Evolutionary conservation across 1,140 invertebrate species (phyloP).

Genomic region (Danaus melanippus): DNA sequence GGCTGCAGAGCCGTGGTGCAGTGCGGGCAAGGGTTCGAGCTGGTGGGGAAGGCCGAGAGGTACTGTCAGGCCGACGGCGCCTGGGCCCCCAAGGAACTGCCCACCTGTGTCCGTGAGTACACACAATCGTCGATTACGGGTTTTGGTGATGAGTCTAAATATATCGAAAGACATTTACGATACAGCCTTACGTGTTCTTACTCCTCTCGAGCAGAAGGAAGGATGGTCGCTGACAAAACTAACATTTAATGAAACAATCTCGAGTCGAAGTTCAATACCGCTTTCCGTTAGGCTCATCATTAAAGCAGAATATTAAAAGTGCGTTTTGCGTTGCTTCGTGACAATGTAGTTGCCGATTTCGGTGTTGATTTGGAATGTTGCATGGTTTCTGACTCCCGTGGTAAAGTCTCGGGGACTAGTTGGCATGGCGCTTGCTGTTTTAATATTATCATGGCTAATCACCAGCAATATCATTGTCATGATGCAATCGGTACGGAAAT

Average conservation of each 20-base stretch:
- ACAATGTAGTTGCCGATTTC: conserved; percentile 70
- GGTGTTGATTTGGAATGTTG: conserved; percentile 65
- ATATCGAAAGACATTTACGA: neutral
- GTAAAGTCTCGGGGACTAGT: conserved; percentile 46
- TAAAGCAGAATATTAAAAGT: conserved; percentile 30
- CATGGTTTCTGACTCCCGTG: conserved; percentile 58
- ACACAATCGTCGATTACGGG: conserved; percentile 4
- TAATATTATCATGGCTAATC: conserved; percentile 64
- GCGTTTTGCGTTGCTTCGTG: conserved; percentile 66
- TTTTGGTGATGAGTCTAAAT: conserved; percentile 50
- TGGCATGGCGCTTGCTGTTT: conserved; percentile 62
- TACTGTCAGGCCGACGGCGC: conserved; percentile 89
- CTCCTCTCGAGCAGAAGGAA: neutral
- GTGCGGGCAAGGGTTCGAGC: conserved; percentile 93
- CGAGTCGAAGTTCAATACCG: no score
- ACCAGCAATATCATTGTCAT: conserved; percentile 70
- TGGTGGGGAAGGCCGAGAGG: conserved; percentile 87
- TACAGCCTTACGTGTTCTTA: no score
- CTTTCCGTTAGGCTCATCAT: conserved; percentile 37
- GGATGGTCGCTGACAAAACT: no score
- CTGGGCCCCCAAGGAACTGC: conserved; percentile 91
- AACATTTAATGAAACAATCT: no score
- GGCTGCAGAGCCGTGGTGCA: conserved; percentile 93
- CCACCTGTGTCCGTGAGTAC: conserved; percentile 88
- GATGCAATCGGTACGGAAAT: conserved; percentile 61